phyloP scores from a whole-genome alignment of 2,797 vertebrate species.

The Parauchenoglanis punctatus region DNA sequence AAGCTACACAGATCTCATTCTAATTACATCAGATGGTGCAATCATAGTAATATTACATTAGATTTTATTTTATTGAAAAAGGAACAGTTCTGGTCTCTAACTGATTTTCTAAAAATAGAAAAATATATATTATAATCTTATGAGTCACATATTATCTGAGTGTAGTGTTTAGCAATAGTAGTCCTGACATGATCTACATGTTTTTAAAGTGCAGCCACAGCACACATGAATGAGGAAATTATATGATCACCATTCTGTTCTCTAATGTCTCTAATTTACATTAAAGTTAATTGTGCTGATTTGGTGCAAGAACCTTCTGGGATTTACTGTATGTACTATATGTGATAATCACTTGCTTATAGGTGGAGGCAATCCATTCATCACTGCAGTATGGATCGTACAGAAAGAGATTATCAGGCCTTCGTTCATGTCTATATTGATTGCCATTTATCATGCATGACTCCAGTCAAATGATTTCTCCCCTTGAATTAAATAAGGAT shows the following conservation, averaged over 20 bases:
- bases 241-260: not conserved
- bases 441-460: slow-evolving; percentile 31
- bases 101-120: slow-evolving; percentile 4
- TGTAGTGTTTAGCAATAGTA: not conserved
- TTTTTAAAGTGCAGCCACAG: not conserved
- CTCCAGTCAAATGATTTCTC: not conserved
- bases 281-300: slow-evolving; percentile 68
- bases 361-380: slow-evolving; percentile 59
- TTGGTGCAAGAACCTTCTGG: slow-evolving; percentile 67
- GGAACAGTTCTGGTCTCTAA: not conserved
- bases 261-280: slow-evolving; percentile 65
- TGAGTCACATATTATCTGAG: not conserved
- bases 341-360: slow-evolving; percentile 56
- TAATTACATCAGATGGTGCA: not conserved
- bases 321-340: slow-evolving; percentile 59
- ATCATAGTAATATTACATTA: slow-evolving; percentile 1
- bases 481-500: not conserved
- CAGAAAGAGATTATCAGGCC: slow-evolving; percentile 28
- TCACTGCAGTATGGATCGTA: slow-evolving; percentile 52
- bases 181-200: not conserved
- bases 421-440: slow-evolving; percentile 5
- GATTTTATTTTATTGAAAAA: not conserved
- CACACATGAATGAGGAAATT: slow-evolving; percentile 1
- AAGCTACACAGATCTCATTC: not conserved
- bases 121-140: not conserved